Evolutionary conservation across 1,140 invertebrate genomes (phyloP).

Genomic region (Anastatus disparis): DNA sequence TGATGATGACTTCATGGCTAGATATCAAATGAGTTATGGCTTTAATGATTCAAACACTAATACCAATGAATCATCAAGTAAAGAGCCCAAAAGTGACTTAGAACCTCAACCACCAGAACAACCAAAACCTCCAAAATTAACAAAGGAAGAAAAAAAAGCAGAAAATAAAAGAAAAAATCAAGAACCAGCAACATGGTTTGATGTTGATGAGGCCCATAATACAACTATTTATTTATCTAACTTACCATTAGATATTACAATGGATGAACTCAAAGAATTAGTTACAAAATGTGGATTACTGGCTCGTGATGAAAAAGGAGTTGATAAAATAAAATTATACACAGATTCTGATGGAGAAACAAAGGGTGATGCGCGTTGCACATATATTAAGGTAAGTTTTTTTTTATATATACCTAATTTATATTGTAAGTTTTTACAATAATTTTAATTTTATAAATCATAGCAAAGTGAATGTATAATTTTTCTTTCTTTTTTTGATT

Average conservation of each 20-base stretch:
- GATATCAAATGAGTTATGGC: conserved; percentile 96
- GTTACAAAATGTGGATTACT: conserved; percentile 98
- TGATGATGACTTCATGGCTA: conserved; percentile 95
- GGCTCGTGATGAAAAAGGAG: conserved; percentile 85
- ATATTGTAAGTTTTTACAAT: no score
- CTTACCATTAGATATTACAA: conserved; percentile 88
- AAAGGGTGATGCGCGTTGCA: conserved; percentile 97
- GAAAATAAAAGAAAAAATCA: conserved; percentile 59
- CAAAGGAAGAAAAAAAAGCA: conserved; percentile 52
- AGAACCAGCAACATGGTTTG: conserved; percentile 85
- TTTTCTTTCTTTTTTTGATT: background rate
- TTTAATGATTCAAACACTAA: conserved; percentile 65
- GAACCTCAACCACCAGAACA: background rate
- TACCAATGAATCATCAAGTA: conserved; percentile 2
- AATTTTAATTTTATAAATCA: conserved; percentile 8
- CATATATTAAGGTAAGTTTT: conserved; percentile 91
- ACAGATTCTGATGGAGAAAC: conserved; percentile 83
- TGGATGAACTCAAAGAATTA: conserved; percentile 89
- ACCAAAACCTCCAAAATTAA: conserved; percentile 9
- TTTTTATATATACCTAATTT: no score
- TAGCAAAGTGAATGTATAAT: background rate
- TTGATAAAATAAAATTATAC: conserved; percentile 96
- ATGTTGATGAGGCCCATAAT: conserved; percentile 90
- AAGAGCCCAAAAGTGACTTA: background rate
- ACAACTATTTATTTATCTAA: conserved; percentile 98